Percentiles rank a stretch among this genome's conserved stretches.
phyloP scores from a whole-genome alignment of 1,140 invertebrate species.

The Pogonus chalceus region DNA sequence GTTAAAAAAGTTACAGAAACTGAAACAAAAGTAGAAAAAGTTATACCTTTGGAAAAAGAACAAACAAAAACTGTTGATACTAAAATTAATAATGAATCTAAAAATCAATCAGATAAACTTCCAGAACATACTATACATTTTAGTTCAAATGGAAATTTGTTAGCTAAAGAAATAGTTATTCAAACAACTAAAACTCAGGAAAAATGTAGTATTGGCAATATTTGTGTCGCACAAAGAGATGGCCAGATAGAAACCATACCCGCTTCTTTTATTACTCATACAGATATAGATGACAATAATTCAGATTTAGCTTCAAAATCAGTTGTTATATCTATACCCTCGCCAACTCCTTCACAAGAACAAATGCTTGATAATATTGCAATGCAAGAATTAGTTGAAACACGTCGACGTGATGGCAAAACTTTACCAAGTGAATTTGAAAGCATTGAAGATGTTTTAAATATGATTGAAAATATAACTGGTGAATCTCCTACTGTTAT shows the following conservation, averaged over 20 bases:
- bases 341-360: constrained; percentile 48
- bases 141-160: not conserved
- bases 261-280: constrained; percentile 19
- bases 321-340: constrained; percentile 49
- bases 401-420: constrained; percentile 33
- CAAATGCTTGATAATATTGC: constrained; percentile 49
- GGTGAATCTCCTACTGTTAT: constrained; percentile 31
- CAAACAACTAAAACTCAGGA: not conserved
- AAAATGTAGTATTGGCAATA: constrained; percentile 1
- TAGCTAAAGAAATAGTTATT: not conserved
- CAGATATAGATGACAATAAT: constrained; percentile 25
- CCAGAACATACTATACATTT: too few relatives aligned
- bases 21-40: not conserved
- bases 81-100: too few relatives aligned
- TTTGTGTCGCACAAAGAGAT: constrained; percentile 11
- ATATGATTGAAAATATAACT: constrained; percentile 55
- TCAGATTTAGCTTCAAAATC: constrained; percentile 45
- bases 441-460: constrained; percentile 54
- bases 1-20: not conserved
- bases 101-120: too few relatives aligned
- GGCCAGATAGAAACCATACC: constrained; percentile 14
- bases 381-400: constrained; percentile 41
- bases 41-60: not conserved
- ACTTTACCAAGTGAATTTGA: constrained; percentile 42
- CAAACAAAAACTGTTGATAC: not conserved